Conservation (phyloP, 2,113 vertebrate species). For the Sisor rabdophorus region DNA sequence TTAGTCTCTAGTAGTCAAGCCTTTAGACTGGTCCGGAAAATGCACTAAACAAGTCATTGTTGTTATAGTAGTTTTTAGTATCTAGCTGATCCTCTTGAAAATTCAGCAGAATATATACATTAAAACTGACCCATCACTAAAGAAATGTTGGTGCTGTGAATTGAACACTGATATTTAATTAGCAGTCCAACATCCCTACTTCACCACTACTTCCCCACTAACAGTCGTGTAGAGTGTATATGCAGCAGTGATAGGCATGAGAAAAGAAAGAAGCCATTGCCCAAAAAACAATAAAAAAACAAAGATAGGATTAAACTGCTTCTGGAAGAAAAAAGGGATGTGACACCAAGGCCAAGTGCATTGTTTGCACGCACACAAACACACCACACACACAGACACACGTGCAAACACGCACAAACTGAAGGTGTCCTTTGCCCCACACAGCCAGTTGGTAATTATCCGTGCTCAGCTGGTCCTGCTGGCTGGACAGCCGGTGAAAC, state of each 20-base stretch:
- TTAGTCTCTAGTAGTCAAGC: too few species aligned
- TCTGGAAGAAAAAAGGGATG: constrained; percentile 33
- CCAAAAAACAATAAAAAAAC: background rate
- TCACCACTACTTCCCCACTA: too few species aligned
- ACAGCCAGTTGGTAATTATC: constrained; percentile 53
- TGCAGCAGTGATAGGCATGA: background rate
- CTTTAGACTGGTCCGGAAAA: too few species aligned
- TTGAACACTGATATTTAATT: background rate
- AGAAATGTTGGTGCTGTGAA: background rate
- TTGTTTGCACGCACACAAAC: constrained; percentile 32
- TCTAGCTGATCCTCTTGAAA: too few species aligned
- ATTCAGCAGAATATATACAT: too few species aligned
- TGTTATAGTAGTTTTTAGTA: too few species aligned
- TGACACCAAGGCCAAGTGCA: constrained; percentile 30
- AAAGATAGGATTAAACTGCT: constrained; percentile 14
- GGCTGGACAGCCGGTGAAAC: constrained; percentile 50
- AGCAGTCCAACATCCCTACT: too few species aligned
- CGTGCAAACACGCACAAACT: constrained; percentile 37
- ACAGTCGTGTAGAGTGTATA: background rate
- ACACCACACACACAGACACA: constrained; percentile 13
- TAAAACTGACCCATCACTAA: too few species aligned
- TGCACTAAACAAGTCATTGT: too few species aligned
- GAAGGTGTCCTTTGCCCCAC: constrained; percentile 52
- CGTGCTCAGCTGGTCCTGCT: constrained; percentile 54
- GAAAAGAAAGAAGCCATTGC: background rate